Conservation (phyloP, 2,888 invertebrate species). For the Epiblema foenella region DNA sequence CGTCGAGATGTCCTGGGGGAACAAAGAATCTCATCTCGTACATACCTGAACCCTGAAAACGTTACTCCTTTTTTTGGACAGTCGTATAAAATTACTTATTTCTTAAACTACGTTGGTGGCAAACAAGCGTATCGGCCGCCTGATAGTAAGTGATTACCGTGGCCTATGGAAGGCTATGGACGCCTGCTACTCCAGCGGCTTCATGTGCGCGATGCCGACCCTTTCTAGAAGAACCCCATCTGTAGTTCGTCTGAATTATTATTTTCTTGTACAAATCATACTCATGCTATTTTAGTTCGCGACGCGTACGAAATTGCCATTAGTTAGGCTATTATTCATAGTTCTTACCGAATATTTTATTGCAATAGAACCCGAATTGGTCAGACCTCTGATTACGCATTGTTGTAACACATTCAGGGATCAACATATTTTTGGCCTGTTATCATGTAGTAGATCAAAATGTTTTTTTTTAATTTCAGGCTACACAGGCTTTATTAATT, state of each 20-base stretch:
- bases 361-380: neutral
- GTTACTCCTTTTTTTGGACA: no score
- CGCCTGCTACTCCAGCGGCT: no score
- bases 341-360: neutral
- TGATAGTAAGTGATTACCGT: no score
- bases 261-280: slow-evolving; percentile 4
- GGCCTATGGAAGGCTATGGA: no score
- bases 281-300: neutral
- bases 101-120: no score
- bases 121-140: no score
- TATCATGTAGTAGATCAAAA: neutral
- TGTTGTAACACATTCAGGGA: neutral
- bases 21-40: no score
- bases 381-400: neutral
- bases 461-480: neutral
- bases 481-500: neutral
- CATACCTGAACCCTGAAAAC: no score
- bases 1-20: no score
- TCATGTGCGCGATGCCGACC: no score
- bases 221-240: no score
- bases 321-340: neutral
- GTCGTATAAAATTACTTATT: no score
- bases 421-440: neutral
- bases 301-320: slow-evolving; percentile 4
- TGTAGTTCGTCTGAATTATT: neutral